phyloP scores from a whole-genome alignment of 2,797 vertebrate genomes.

The Microchirus variegatus region DNA sequence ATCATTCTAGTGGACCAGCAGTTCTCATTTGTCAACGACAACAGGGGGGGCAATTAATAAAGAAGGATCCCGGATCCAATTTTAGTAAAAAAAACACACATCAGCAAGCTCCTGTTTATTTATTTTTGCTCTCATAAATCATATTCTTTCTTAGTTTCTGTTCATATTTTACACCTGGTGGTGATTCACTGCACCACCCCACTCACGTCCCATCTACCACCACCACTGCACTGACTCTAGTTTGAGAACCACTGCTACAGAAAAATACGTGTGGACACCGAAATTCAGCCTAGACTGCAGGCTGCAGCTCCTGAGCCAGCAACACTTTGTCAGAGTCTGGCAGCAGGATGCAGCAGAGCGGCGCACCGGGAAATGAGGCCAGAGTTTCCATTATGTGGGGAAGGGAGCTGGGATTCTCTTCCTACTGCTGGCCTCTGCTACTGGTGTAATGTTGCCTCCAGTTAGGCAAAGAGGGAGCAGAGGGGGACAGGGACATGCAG shows the following conservation, averaged over 20 bases:
- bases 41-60: neutral
- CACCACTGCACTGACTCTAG: neutral
- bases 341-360: constrained; percentile 57
- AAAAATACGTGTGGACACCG: constrained; percentile 44
- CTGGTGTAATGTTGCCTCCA: constrained; percentile 63
- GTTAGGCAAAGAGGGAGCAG: constrained; percentile 29
- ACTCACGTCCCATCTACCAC: no score
- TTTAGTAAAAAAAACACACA: neutral
- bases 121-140: neutral
- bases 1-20: constrained; percentile 46
- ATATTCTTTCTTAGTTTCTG: neutral
- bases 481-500: constrained; percentile 7
- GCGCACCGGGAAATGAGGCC: constrained; percentile 69
- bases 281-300: constrained; percentile 38
- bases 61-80: neutral
- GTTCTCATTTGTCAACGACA: neutral
- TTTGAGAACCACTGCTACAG: neutral
- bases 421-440: constrained; percentile 63
- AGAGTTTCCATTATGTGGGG: constrained; percentile 77
- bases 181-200: neutral
- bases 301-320: constrained; percentile 60
- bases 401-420: constrained; percentile 63
- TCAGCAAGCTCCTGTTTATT: neutral
- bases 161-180: neutral
- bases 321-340: constrained; percentile 78